Percentiles rank a stretch among this genome's conserved stretches.
Evolutionary conservation across 2,888 invertebrate genomes (phyloP).

Genomic region (Cephus nigrinus): DNA sequence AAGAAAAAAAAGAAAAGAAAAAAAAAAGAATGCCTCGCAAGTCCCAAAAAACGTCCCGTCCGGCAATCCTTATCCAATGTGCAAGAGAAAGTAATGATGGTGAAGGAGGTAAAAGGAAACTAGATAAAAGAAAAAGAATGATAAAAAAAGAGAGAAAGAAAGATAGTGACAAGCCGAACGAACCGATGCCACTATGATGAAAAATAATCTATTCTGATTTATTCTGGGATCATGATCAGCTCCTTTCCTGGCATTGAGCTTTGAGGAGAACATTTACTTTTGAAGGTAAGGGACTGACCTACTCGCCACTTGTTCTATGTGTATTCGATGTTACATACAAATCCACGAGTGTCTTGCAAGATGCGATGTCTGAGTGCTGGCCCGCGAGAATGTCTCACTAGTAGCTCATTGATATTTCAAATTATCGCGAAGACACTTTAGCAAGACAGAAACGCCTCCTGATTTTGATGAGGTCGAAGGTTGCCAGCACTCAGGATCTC

Average conservation of each 20-base stretch:
- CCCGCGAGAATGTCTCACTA: constrained; percentile 3
- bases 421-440: not conserved
- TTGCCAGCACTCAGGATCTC: constrained; percentile 61
- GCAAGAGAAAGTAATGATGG: constrained; percentile 30
- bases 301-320: constrained; percentile 66
- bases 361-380: constrained; percentile 59
- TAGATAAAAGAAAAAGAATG: constrained; percentile 28
- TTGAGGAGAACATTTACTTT: constrained; percentile 68
- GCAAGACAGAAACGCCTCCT: not conserved
- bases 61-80: constrained; percentile 19
- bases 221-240: constrained; percentile 68
- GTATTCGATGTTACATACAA: constrained; percentile 65
- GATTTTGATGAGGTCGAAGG: constrained; percentile 2
- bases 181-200: constrained; percentile 57
- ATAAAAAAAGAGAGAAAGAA: constrained; percentile 24
- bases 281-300: constrained; percentile 68
- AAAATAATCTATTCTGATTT: constrained; percentile 67
- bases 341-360: constrained; percentile 59
- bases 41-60: constrained; percentile 14
- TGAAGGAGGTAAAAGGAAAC: not conserved
- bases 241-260: constrained; percentile 68
- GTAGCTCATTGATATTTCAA: not conserved
- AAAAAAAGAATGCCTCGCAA: constrained; percentile 17
- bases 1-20: constrained; percentile 7
- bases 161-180: constrained; percentile 34